Base-by-base conservation (phyloP, 1,140 invertebrate species). In the Theocolax elegans region DNA sequence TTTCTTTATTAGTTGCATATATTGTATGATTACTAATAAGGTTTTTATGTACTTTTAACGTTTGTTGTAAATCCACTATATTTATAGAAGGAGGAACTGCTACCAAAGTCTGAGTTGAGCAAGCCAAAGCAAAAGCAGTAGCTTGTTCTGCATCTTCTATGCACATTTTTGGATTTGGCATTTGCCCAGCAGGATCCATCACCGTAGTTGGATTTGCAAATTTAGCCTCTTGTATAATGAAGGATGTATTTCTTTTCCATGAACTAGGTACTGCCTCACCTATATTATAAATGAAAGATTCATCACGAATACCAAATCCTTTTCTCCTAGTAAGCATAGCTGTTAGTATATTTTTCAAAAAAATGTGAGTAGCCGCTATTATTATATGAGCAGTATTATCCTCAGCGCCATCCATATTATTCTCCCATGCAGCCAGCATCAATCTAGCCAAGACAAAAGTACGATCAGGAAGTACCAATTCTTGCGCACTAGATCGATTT, bases 381-480 rank as follows among this genome's bases (percentile, higher is more conserved):
- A 95, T 87, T 12, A 94, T 87, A 68, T 91, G 90, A 1, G 92
- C 91, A 15, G 92, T 92, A 74, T 89, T 90, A 76, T 94, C 92
- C 71, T 93, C 91, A 35, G 93, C 92, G 27, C 91, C 92, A 69
- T 93, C 91, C 31, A 95, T 87, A 7, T 93, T 93, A 48, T 89
- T 88, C 75, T 95, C 94, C 93, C 93, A 95, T 19, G 93, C 92
- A 46, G 91, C 91, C 6, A 95, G 87, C 84, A 94, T 88, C 71
- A 95, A 88, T 67, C 94, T 87, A 0, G 93, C 93, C 65, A 93
- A 87, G 1, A 95, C 90, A 73, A 94, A 89, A 1, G 92, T 91
- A 48, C 90, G 87, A 81, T 94, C 93, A 6, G 93, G 93, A 40
- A 95, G 78, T 64, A 92, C 90, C 66, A 90, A 84, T 81, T 91